Percentiles rank a stretch among this genome's conserved stretches.
Conservation (phyloP, 2,113 vertebrate species). For the pig (Sus scrofa) region DNA sequence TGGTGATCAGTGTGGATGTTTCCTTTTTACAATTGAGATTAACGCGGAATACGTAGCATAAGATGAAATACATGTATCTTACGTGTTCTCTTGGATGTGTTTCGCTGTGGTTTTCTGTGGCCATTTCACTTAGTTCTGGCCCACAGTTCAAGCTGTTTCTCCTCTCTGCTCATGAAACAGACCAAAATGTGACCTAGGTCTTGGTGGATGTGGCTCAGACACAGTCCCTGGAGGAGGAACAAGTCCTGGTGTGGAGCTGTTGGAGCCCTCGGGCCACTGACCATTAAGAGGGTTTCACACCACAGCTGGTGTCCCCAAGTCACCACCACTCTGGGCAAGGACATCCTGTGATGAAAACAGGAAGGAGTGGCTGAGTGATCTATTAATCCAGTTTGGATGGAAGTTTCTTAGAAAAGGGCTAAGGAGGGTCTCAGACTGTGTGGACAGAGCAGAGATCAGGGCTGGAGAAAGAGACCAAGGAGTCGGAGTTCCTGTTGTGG, state of each 20-base stretch:
- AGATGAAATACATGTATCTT: background rate
- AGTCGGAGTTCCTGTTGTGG: too few relatives aligned
- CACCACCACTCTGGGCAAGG: background rate
- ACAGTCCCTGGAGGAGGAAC: too few relatives aligned
- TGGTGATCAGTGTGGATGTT: background rate
- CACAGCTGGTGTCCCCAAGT: background rate
- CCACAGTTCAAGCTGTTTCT: background rate
- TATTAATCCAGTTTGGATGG: background rate
- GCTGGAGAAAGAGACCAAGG: background rate
- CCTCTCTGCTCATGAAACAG: background rate
- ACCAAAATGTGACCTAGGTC: background rate
- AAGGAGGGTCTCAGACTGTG: background rate
- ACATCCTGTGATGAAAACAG: background rate
- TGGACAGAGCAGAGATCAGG: background rate
- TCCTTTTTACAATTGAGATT: background rate
- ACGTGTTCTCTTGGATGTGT: background rate
- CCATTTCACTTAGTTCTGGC: background rate
- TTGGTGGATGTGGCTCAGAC: background rate
- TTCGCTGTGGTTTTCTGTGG: background rate
- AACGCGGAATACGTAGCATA: background rate
- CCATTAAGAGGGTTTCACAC: fast-evolving
- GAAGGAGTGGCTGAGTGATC: background rate
- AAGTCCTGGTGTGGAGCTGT: background rate
- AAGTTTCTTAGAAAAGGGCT: background rate
- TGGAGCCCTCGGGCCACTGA: background rate